Conservation (phyloP, 2,888 invertebrate species). For the Piscicola geometra region DNA sequence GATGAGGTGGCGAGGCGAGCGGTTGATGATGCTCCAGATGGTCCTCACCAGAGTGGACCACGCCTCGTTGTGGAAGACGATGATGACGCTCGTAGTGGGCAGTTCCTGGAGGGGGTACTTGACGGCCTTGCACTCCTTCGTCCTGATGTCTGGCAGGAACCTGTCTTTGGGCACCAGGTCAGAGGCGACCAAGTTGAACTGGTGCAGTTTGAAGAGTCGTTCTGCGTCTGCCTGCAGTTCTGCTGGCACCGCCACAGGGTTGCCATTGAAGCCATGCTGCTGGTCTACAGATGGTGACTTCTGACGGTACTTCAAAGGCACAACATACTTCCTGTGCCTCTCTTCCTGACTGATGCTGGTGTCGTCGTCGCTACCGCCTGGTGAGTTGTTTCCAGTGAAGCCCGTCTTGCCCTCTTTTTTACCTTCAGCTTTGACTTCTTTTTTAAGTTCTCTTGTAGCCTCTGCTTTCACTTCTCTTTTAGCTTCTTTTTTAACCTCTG, state of each 20-base stretch:
- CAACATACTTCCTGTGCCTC: background rate
- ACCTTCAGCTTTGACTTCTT: background rate
- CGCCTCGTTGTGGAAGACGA: constrained; percentile 98
- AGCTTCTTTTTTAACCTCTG: background rate
- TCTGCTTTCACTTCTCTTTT: background rate
- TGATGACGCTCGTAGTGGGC: constrained; percentile 85
- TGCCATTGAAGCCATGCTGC: constrained; percentile 23
- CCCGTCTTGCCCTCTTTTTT: background rate
- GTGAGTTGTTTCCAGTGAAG: background rate
- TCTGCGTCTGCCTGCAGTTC: constrained; percentile 20
- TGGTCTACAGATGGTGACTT: background rate
- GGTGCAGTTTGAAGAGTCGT: constrained; percentile 21
- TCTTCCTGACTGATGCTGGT: background rate
- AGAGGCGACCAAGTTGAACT: constrained; percentile 31
- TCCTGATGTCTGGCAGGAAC: constrained; percentile 22
- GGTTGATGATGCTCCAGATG: constrained; percentile 91
- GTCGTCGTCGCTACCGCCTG: background rate
- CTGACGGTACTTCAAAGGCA: constrained; percentile 4
- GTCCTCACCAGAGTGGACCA: constrained; percentile 94
- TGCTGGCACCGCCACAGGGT: constrained; percentile 6
- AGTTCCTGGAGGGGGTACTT: constrained; percentile 58
- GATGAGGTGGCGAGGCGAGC: constrained; percentile 79
- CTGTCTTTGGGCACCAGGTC: constrained; percentile 11
- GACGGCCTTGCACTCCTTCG: constrained; percentile 60
- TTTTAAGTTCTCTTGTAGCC: background rate